Percentiles rank a stretch among this genome's conserved stretches.
Evolutionary conservation across 92 coral and sea anemone species (phyloP).

Genomic region (Epizoanthus scotinus): DNA sequence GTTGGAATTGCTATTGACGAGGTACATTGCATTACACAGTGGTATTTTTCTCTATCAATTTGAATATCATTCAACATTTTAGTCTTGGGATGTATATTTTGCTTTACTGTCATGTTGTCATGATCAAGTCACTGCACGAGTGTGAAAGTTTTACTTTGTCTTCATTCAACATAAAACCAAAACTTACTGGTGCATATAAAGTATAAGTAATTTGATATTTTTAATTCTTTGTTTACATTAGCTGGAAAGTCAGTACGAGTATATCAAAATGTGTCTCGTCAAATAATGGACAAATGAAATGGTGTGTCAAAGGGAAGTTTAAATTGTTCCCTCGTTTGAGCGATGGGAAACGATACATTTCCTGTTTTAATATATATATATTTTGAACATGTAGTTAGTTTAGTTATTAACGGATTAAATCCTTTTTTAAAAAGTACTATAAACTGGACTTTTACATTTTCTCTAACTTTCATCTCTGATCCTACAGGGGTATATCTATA

Average conservation of each 20-base stretch:
- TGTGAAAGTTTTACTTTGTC: slow-evolving; percentile 4
- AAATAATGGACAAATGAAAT: too few species aligned
- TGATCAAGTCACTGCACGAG: background rate
- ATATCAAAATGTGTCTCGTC: too few species aligned
- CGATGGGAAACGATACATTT: background rate
- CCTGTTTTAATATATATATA: too few species aligned
- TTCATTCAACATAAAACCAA: background rate
- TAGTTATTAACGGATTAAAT: too few species aligned
- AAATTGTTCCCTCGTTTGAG: slow-evolving; percentile 1
- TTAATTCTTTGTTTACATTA: too few species aligned
- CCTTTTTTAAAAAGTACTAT: too few species aligned
- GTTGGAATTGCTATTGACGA: slow-evolving; percentile 6
- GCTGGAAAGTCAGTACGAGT: too few species aligned
- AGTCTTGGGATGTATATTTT: background rate
- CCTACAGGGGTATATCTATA: slow-evolving; percentile 20
- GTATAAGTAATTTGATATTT: too few species aligned
- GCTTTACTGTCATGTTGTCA: background rate
- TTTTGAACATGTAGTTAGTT: too few species aligned
- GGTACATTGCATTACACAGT: slow-evolving; percentile 6
- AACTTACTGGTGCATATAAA: too few species aligned
- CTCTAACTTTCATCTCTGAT: too few species aligned
- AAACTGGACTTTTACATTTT: background rate
- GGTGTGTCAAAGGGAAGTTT: background rate
- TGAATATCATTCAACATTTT: too few species aligned
- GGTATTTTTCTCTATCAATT: background rate